Base-by-base conservation (phyloP, 2,113 vertebrate genomes). In the Pedetes capensis region DNA sequence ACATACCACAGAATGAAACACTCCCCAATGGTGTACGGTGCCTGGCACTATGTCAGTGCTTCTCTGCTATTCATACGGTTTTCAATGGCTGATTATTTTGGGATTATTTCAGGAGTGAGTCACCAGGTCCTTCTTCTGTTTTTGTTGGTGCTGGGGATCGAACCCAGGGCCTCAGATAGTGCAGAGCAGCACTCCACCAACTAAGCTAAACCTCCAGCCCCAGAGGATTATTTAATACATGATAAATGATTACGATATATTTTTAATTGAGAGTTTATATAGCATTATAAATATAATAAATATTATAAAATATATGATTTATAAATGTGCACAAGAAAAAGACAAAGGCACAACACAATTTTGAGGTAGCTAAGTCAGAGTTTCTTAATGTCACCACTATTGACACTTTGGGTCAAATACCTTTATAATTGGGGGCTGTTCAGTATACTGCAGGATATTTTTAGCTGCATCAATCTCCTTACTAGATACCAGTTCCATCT, bases 261-360 rank as follows among this genome's bases (percentile, higher is more conserved):
- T 89, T 93, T 91, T 71, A 57, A 64, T 89, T 47, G 53, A 75
- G 55, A 74, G 34, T 63, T 78, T 82, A 74, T 25, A 76, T 87
- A 95, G 39, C 55, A 82, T 12, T 76, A 84, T 14, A 63, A 66
- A 59, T 5, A 25, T 37, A 37, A 39, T 22, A 89, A 87, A 29
- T n/a, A 71, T 42, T 83, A 49, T 37, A 55, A 86, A 78, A 81
- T 10, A 53, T 23, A 79, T n/a, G 37, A 64, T 55, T 83, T 49
- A 22, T 25, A 93, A 80, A 42, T 7, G 49, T 3, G 5, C n/a
- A 39, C 1, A 61, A 66, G 81, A 74, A 87, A 79, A 87, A 83
- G 69, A 47, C 6, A 59, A 78, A 68, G 14, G 51, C 23, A 55
- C 8, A 93, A 4, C 2, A 29, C 14, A 71, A 64, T 17, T 71